Conservation (phyloP, 2,113 vertebrate species). For the Acanthisitta chloris region DNA sequence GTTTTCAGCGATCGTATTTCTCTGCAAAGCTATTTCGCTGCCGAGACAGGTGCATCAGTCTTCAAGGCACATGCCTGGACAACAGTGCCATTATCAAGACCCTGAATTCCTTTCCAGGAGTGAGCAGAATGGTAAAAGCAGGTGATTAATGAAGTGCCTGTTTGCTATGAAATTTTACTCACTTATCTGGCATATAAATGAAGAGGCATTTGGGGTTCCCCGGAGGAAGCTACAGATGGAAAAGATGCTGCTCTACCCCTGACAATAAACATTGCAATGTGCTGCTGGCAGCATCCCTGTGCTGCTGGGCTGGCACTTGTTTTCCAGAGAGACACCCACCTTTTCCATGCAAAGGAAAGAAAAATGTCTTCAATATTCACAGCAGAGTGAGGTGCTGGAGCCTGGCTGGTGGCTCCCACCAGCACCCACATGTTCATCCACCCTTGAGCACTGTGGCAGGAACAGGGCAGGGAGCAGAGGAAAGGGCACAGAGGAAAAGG, state of each 20-base stretch:
- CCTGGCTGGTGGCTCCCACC: not conserved
- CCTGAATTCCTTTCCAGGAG: slow-evolving; percentile 58
- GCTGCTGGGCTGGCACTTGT: not conserved
- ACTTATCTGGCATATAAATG: slow-evolving; percentile 47
- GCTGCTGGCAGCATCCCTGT: not conserved
- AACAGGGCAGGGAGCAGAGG: not conserved
- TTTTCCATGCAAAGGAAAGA: not conserved
- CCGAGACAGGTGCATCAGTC: slow-evolving; percentile 83
- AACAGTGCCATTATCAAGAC: slow-evolving; percentile 69
- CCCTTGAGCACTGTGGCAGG: fast-evolving
- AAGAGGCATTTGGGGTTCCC: not conserved
- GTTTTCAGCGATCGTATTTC: slow-evolving; percentile 71
- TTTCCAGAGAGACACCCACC: not conserved
- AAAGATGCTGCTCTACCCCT: not conserved
- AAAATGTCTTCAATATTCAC: not conserved
- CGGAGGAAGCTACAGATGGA: not conserved
- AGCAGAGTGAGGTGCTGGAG: not conserved
- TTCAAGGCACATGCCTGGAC: slow-evolving; percentile 71
- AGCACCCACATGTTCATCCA: not conserved
- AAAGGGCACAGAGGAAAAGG: not conserved
- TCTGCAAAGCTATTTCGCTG: slow-evolving; percentile 77
- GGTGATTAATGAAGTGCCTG: slow-evolving; percentile 76
- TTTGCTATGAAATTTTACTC: slow-evolving; percentile 33
- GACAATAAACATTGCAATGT: not conserved
- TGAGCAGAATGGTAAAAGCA: slow-evolving; percentile 53